phyloP scores from a whole-genome alignment of 2,113 vertebrate species.

The Nanorana parkeri region DNA sequence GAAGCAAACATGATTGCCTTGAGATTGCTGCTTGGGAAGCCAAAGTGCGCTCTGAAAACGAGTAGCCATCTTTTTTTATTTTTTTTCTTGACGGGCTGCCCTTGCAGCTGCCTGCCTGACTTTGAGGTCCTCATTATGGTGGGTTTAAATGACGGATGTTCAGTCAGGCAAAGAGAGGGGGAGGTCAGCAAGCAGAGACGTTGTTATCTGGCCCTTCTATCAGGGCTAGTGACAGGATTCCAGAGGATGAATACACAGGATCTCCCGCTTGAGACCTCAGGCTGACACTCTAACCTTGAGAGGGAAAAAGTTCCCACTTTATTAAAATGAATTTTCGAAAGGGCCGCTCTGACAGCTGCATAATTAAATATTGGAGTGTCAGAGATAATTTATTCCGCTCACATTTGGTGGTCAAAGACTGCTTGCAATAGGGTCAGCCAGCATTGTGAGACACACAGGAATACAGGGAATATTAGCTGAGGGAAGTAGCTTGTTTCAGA shows the following conservation, averaged over 20 bases:
- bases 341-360: constrained; percentile 97
- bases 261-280: constrained; percentile 78
- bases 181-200: constrained; percentile 47
- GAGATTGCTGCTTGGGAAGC: constrained; percentile 65
- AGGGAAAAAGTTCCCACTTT: constrained; percentile 91
- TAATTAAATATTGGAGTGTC: constrained; percentile 99
- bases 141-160: constrained; percentile 84
- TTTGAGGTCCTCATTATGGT: constrained; percentile 85
- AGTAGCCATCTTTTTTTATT: constrained; percentile 60
- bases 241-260: constrained; percentile 75
- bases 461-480: constrained; percentile 61
- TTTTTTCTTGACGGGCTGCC: constrained; percentile 67
- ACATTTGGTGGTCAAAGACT: constrained; percentile 92
- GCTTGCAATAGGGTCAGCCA: constrained; percentile 80
- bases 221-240: constrained; percentile 84
- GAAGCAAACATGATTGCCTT: constrained; percentile 63
- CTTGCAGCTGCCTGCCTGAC: constrained; percentile 80
- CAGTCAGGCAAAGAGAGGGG: constrained; percentile 75
- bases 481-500: constrained; percentile 25
- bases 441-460: constrained; percentile 78
- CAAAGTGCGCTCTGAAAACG: constrained; percentile 68
- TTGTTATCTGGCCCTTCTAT: constrained; percentile 83
- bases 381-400: constrained; percentile 97
- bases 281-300: constrained; percentile 98
- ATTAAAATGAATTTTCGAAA: constrained; percentile 99